Evolutionary conservation across 2,888 invertebrate genomes (phyloP).

Genomic region (Xiphydria camelus): DNA sequence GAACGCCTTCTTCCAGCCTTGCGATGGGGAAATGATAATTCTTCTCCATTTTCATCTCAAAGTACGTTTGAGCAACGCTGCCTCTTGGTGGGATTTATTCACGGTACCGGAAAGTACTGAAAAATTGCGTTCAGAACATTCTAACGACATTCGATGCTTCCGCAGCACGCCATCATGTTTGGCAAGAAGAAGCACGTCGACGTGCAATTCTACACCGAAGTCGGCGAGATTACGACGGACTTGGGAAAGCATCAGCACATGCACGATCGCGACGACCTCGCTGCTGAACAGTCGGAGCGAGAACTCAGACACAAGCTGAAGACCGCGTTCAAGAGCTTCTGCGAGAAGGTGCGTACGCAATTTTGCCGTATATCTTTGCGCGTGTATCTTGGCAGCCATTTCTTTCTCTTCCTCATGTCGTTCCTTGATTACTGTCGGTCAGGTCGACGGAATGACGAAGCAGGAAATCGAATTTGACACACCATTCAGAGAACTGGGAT

Average conservation of each 20-base stretch:
- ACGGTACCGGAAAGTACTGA: background rate
- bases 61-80: constrained; percentile 49
- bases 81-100: background rate
- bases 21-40: constrained; percentile 99
- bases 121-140: constrained; percentile 1
- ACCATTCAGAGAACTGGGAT: constrained; percentile 97
- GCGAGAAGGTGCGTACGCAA: constrained; percentile 75
- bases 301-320: constrained; percentile 96
- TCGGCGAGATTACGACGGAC: constrained; percentile 99
- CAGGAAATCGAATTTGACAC: constrained; percentile 98
- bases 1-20: constrained; percentile 98
- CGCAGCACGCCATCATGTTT: constrained; percentile 95
- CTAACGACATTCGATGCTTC: constrained; percentile 18
- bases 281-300: constrained; percentile 97
- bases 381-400: background rate
- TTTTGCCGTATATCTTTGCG: too few species aligned
- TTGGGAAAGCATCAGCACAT: constrained; percentile 99
- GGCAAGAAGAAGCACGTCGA: constrained; percentile 99
- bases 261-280: constrained; percentile 98
- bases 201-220: constrained; percentile 99
- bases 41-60: constrained; percentile 97
- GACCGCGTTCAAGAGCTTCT: constrained; percentile 97
- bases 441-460: constrained; percentile 91
- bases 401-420: background rate
- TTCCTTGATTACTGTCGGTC: constrained; percentile 20